Percentiles rank a stretch among this genome's conserved stretches.
Conservation (phyloP, 2,888 invertebrate species). For the Polydrusus cervinus region DNA sequence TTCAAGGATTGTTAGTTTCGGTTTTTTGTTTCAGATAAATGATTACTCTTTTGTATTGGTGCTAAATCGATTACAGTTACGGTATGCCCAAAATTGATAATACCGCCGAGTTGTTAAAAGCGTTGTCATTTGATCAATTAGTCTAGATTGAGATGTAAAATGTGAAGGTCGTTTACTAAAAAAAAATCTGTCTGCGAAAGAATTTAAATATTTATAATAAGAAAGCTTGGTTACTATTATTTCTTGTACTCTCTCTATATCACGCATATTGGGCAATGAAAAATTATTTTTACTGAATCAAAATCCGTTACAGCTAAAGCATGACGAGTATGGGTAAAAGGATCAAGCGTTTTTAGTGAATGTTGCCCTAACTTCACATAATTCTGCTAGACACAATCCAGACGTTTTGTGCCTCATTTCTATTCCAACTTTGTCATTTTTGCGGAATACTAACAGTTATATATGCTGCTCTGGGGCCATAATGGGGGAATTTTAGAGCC, state of each 20-base stretch:
- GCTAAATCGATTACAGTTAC: conserved; percentile 16
- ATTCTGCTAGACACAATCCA: conserved; percentile 62
- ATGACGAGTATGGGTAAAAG: too few species aligned
- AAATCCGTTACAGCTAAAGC: neutral
- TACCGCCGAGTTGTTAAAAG: conserved; percentile 34
- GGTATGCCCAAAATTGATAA: conserved; percentile 20
- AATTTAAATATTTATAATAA: neutral
- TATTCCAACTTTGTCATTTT: conserved; percentile 68
- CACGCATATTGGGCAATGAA: too few species aligned
- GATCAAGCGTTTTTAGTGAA: conserved; percentile 14
- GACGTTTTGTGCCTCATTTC: conserved; percentile 67
- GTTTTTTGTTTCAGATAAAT: conserved; percentile 35
- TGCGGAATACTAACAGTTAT: conserved; percentile 66
- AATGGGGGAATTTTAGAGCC: conserved; percentile 65
- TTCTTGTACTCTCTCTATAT: too few species aligned
- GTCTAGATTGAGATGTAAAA: conserved; percentile 22
- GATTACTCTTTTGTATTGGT: conserved; percentile 20
- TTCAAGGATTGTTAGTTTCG: conserved; percentile 38
- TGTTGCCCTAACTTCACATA: conserved; percentile 43
- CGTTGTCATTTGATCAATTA: conserved; percentile 34
- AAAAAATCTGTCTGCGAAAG: neutral
- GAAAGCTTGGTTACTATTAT: neutral
- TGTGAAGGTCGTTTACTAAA: conserved; percentile 10
- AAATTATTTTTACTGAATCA: neutral
- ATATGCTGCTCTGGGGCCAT: conserved; percentile 66